Conservation (phyloP, 2,113 vertebrate genomes). For the Eurypyga helias region DNA sequence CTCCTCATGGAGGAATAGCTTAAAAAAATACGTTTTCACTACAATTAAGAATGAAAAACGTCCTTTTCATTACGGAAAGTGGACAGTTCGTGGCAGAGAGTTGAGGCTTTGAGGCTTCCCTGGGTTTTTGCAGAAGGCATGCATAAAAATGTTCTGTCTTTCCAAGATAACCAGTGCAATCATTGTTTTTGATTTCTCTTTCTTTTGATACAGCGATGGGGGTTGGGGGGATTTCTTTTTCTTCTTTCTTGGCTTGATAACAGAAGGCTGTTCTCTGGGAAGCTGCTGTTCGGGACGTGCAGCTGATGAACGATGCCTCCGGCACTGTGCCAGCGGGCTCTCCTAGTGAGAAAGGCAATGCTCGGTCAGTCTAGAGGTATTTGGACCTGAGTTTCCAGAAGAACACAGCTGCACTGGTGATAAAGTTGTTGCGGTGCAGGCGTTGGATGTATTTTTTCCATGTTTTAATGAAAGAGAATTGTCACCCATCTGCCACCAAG, state of each 20-base stretch:
- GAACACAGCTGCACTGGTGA: not conserved
- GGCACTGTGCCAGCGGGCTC: not conserved
- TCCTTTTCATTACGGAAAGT: not conserved
- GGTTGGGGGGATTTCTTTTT: not conserved
- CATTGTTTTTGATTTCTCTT: not conserved
- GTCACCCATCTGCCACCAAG: rapidly evolving
- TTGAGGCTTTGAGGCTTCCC: not conserved
- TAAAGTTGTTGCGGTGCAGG: not conserved
- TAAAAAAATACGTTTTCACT: not conserved
- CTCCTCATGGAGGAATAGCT: not conserved
- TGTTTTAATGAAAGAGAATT: not conserved
- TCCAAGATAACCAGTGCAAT: not conserved
- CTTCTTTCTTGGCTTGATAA: not conserved
- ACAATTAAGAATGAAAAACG: not conserved
- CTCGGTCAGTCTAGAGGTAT: rapidly evolving
- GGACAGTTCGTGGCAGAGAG: not conserved
- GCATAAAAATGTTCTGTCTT: not conserved
- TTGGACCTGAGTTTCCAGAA: not conserved
- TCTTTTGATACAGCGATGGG: not conserved
- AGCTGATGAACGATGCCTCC: not conserved
- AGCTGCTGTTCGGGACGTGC: not conserved
- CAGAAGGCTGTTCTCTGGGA: not conserved
- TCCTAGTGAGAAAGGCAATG: not conserved
- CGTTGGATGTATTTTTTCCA: not conserved
- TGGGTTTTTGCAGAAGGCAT: not conserved